These are phyloP conservation scores for Helicolenus hilgendorfi DNA, from an alignment of 2,797 vertebrate genomes.

Conservation along the genomic window DNA sequence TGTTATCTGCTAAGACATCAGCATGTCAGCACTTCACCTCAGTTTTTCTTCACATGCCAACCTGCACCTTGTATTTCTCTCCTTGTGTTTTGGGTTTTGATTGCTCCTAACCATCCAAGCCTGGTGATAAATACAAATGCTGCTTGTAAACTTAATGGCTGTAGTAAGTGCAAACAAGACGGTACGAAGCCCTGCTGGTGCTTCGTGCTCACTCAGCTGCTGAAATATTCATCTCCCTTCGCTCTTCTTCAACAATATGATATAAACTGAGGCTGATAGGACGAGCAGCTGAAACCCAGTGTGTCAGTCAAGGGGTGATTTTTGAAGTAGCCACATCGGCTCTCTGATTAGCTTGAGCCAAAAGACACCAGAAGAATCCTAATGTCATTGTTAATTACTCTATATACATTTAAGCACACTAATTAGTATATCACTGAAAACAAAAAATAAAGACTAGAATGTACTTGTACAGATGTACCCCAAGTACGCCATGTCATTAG, in stretches of 20 bases:
- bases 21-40: slow-evolving; percentile 97
- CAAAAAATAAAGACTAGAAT: not conserved
- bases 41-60: slow-evolving; percentile 99
- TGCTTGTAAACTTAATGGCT: slow-evolving; percentile 93
- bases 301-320: slow-evolving; percentile 42
- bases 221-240: slow-evolving; percentile 87
- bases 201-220: slow-evolving; percentile 69
- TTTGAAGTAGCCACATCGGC: not conserved
- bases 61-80: slow-evolving; percentile 90
- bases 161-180: slow-evolving; percentile 84
- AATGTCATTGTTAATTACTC: not conserved
- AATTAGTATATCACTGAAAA: not conserved
- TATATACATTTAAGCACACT: not conserved
- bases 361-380: not conserved
- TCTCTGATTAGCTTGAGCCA: slow-evolving; percentile 12
- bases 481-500: not conserved
- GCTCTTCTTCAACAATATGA: slow-evolving; percentile 77
- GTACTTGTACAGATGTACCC: not conserved
- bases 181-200: slow-evolving; percentile 72
- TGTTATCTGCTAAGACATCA: slow-evolving; percentile 99
- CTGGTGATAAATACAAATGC: slow-evolving; percentile 92
- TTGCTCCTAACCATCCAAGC: slow-evolving; percentile 93
- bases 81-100: slow-evolving; percentile 92
- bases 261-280: slow-evolving; percentile 66
- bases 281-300: slow-evolving; percentile 22